phyloP scores from a whole-genome alignment of 2,797 vertebrate genomes.

The Heliangelus exortis region DNA sequence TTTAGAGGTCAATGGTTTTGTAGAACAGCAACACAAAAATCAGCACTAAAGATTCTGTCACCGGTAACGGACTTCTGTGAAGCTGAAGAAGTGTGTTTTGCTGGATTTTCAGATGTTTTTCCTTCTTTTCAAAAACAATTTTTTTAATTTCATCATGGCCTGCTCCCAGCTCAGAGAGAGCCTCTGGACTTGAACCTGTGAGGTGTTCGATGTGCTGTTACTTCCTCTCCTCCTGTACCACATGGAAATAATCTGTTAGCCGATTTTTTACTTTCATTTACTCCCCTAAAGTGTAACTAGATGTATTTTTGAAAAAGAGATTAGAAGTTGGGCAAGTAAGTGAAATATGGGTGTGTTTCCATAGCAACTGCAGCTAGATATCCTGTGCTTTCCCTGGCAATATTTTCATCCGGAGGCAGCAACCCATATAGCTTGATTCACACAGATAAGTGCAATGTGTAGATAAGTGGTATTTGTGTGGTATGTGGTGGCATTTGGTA shows the following conservation, averaged over 20 bases:
- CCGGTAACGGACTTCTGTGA: background rate
- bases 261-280: background rate
- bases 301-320: background rate
- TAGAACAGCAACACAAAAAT: background rate
- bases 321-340: background rate
- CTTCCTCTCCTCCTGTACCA: background rate
- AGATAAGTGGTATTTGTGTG: background rate
- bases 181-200: background rate
- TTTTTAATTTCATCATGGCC: background rate
- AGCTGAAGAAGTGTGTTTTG: background rate
- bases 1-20: background rate
- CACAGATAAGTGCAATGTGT: background rate
- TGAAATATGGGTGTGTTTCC: background rate
- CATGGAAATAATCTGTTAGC: background rate
- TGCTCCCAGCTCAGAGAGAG: background rate
- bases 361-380: background rate
- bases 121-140: background rate
- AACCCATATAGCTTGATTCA: background rate
- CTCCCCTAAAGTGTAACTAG: background rate
- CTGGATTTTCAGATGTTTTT: background rate
- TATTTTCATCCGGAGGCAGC: background rate
- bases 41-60: background rate
- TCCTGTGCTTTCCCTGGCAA: background rate
- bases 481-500: too few species aligned
- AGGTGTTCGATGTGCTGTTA: background rate